These are phyloP conservation scores for Arctopsyche grandis DNA, from an alignment of 1,140 invertebrate genomes.

Conservation along the genomic window DNA sequence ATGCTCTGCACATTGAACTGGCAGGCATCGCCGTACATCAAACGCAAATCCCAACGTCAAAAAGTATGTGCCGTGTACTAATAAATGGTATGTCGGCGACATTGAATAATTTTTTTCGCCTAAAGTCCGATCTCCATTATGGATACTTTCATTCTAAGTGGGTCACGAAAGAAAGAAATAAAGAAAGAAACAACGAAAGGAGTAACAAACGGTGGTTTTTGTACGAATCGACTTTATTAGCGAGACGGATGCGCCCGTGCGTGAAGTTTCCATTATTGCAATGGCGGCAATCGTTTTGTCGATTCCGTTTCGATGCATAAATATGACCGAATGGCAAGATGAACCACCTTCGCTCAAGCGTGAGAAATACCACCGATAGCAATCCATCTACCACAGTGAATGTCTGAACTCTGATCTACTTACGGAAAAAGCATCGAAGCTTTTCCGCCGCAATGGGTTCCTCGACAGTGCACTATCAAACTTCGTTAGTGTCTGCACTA, in stretches of 20 bases:
- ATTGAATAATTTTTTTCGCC: neutral
- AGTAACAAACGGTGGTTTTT: slow-evolving; percentile 22
- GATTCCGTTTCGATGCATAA: slow-evolving; percentile 18
- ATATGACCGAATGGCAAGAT: neutral
- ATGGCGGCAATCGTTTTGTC: neutral
- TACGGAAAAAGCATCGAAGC: too few relatives aligned
- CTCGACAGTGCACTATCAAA: too few relatives aligned
- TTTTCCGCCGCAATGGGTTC: too few relatives aligned
- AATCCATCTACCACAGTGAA: too few relatives aligned
- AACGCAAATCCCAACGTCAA: neutral
- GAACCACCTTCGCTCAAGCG: neutral
- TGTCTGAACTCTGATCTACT: too few relatives aligned
- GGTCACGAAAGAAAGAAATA: neutral
- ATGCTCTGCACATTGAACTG: too few relatives aligned
- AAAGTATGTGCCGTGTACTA: neutral
- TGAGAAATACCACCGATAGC: slow-evolving; percentile 6
- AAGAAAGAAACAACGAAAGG: slow-evolving; percentile 12
- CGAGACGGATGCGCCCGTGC: slow-evolving; percentile 22
- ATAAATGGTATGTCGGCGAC: neutral
- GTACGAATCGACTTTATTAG: slow-evolving; percentile 28
- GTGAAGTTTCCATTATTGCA: slow-evolving; percentile 36
- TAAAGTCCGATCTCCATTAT: slow-evolving; percentile 19
- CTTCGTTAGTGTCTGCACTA: too few relatives aligned
- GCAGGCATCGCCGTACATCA: neutral
- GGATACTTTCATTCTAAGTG: slow-evolving; percentile 14